phyloP scores from a whole-genome alignment of 2,113 vertebrate species.

The Siniperca chuatsi region DNA sequence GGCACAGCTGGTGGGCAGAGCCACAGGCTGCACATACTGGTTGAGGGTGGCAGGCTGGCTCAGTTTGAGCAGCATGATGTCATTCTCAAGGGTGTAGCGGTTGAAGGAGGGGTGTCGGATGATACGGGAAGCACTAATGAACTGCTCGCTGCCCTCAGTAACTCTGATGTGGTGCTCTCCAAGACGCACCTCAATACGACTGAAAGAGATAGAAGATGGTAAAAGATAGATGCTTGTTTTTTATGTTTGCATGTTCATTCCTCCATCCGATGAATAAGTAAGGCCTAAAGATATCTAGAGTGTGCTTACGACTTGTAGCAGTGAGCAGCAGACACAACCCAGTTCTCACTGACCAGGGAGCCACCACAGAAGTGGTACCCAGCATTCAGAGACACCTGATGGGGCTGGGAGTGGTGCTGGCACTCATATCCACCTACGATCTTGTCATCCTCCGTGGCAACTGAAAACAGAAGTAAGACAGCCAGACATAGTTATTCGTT shows the following conservation, averaged over 20 bases:
- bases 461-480: slow-evolving; percentile 45
- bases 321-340: slow-evolving; percentile 81
- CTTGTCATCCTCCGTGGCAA: slow-evolving; percentile 79
- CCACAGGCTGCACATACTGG: not conserved
- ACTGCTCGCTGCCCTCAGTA: slow-evolving; percentile 75
- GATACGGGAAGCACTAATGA: slow-evolving; percentile 54
- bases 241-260: not conserved
- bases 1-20: slow-evolving; percentile 79
- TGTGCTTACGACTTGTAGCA: slow-evolving; percentile 73
- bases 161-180: slow-evolving; percentile 81
- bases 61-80: slow-evolving; percentile 90
- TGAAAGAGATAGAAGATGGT: slow-evolving; percentile 17
- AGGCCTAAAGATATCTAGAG: not conserved
- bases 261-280: not conserved
- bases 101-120: slow-evolving; percentile 78
- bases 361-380: slow-evolving; percentile 83
- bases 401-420: slow-evolving; percentile 65
- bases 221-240: not conserved
- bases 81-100: slow-evolving; percentile 78
- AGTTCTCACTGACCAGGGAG: slow-evolving; percentile 74
- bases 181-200: slow-evolving; percentile 75
- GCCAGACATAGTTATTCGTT: not conserved
- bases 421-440: slow-evolving; percentile 83
- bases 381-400: slow-evolving; percentile 78
- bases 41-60: slow-evolving; percentile 28